Evolutionary conservation across 1,140 invertebrate species (phyloP), one percentile per base, ranked within the genome.

Genomic region (Episyrphus balteatus): DNA sequence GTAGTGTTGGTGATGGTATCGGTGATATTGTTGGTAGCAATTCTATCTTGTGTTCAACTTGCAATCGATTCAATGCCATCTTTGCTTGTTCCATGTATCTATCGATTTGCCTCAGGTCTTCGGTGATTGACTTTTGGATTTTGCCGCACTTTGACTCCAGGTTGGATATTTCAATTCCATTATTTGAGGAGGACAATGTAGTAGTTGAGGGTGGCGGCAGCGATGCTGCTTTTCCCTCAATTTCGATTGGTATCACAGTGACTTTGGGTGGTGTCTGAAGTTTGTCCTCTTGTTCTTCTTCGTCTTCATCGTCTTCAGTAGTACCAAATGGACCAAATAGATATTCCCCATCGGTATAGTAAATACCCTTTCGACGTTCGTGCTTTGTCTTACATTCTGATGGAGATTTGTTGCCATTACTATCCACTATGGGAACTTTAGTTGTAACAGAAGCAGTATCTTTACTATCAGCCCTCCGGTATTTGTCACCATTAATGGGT

Each of bases 31-130:
- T 31, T 44, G 26, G 45, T 15, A 8, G 32, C 31, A 50, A 19
- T 15, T 14, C 46, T 11, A 14, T 14, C 19, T 41, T 15, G 5
- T 14, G 17, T 19, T 41, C 14, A 18, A 11, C 39, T 41, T 19
- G 15, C 36, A 51, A 15, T 15, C 55, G 50, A 40, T 62, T 61
- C 40, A 66, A 42, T 12, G 62, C 62, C 3, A 46, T 47, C 48
- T 66, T 66, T 15, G 62, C 62, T 33, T 61, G 63, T 45, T 63
- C 57, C 61, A 66, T 66, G 32, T 66, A 66, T 5, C 59, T 48
- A 46, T 66, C 62, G 11, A 66, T 66, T 47, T 64, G 60, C 42
- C 54, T 54, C 30, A 66, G 53, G 42, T 66, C 63, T 49, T 63
- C 61, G 12, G 59, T 53, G 40, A 66, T 66, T n/a, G 63, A 66